Evolutionary conservation across 2,888 invertebrate species (phyloP), one percentile per base, ranked within the genome.

Genomic region (Coleophora flavipennella): DNA sequence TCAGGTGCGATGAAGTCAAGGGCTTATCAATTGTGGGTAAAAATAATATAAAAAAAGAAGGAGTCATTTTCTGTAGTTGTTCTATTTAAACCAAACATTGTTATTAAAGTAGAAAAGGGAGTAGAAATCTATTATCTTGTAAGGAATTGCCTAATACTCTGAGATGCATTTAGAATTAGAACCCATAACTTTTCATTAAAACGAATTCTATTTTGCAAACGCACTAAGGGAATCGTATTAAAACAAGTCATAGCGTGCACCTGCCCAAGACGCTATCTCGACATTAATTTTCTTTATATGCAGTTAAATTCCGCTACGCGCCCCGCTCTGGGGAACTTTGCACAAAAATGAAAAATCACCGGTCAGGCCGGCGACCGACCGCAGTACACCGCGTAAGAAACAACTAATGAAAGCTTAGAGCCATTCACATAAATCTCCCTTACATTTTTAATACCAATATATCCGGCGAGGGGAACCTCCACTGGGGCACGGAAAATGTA

Each of bases 381-480:
- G 77, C 81, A 80, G 77, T 80, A 76, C 76, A 73, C 73, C 73
- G 75, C 77, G 65, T 71, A 81, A 83, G 81, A 74, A 80, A 77
- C 73, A 74, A 74, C 81, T 83, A 84, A 84, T 84, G 84, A 84
- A 84, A 84, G 84, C 84, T 83, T 78, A 84, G 77, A 83, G 80
- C 83, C 75, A 83, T 84, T 80, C 83, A 76, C 83, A 84, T 84
- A 84, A 84, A 84, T 84, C 84, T 83, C 75, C 77, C 70, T 84
- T 84, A 83, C 84, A 84, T 84, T 84, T 84, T 84, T 84, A 84
- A 84, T 84, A 84, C 83, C 83, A 80, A 84, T 84, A 84, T 79
- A 80, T 79, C 77, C 73, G 63, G 56, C 59, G 70, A 79, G 81
- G 84, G 80, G 79, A 76, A 66, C 69, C 59, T 75, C 73, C 62